These are phyloP conservation scores for Hystrix brachyura DNA, from an alignment of 2,113 vertebrate genomes.

Conservation along the genomic window DNA sequence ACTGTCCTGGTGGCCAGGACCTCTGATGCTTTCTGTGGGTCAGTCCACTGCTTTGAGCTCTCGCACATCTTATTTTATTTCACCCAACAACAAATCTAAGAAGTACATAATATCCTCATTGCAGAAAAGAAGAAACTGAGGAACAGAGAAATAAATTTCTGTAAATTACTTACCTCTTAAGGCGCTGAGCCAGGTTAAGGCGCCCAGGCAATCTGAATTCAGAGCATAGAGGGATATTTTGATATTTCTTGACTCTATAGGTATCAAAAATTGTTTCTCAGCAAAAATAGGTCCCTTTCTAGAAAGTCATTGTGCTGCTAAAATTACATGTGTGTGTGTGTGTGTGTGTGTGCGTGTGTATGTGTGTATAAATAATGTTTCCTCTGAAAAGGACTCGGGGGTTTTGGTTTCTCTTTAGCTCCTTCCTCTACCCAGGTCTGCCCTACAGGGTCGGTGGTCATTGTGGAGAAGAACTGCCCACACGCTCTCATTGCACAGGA, in stretches of 20 bases:
- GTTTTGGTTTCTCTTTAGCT: too few relatives aligned
- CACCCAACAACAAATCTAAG: background rate
- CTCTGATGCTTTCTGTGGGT: background rate
- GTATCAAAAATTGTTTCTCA: background rate
- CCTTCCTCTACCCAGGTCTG: too few relatives aligned
- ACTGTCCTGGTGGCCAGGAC: background rate
- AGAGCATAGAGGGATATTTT: constrained; percentile 5
- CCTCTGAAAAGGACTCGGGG: too few relatives aligned
- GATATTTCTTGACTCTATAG: background rate
- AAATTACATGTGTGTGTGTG: too few relatives aligned
- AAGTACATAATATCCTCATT: background rate
- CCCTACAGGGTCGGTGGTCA: too few relatives aligned
- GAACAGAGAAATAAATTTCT: background rate
- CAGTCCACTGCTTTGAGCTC: background rate
- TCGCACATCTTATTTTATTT: background rate
- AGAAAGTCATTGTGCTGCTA: background rate
- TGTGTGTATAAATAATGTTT: background rate
- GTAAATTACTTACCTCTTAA: background rate
- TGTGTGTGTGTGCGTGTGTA: too few relatives aligned
- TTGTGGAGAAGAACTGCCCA: too few relatives aligned
- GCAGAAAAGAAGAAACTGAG: background rate
- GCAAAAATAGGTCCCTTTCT: background rate
- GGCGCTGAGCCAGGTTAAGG: background rate
- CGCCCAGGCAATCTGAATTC: background rate
- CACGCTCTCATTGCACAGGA: too few relatives aligned